Conservation (phyloP, 2,113 vertebrate species). For the Numenius arquata region DNA sequence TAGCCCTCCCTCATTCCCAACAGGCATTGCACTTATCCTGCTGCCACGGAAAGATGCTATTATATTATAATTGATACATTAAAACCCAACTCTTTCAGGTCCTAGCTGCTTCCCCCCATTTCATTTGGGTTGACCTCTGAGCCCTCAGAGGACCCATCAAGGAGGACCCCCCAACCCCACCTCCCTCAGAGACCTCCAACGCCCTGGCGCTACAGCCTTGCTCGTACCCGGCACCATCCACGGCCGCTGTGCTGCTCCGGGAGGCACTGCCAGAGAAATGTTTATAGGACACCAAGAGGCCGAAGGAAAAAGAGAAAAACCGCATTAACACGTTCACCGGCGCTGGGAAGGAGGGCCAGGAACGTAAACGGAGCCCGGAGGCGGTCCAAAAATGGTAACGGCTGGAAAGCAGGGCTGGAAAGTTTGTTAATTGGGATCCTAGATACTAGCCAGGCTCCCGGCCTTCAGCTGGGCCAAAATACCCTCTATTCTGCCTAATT, state of each 20-base stretch:
- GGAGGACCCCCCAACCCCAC: neutral
- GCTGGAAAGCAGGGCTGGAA: conserved; percentile 36
- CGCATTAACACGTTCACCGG: neutral
- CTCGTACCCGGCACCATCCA: neutral
- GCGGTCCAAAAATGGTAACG: conserved; percentile 61
- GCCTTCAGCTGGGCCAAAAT: neutral
- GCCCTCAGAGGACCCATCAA: neutral
- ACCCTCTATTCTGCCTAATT: neutral
- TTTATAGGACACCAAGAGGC: neutral
- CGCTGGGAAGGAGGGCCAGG: conserved; percentile 2
- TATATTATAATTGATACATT: neutral
- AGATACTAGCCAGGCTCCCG: conserved; percentile 37
- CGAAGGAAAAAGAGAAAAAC: neutral
- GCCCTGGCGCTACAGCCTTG: accelerated
- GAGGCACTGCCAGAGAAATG: neutral
- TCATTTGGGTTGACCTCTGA: too few relatives aligned
- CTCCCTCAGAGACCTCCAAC: neutral
- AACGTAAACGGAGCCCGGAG: conserved; percentile 57
- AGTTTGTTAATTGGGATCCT: neutral
- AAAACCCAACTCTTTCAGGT: neutral
- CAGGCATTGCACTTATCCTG: neutral
- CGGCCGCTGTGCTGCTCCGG: accelerated
- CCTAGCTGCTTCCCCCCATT: neutral
- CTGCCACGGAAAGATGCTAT: neutral
- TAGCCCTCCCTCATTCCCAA: neutral